Percentiles rank a stretch among this genome's conserved stretches.
phyloP scores from a whole-genome alignment of 2,888 invertebrate genomes.

The Ferdinandea cuprea region DNA sequence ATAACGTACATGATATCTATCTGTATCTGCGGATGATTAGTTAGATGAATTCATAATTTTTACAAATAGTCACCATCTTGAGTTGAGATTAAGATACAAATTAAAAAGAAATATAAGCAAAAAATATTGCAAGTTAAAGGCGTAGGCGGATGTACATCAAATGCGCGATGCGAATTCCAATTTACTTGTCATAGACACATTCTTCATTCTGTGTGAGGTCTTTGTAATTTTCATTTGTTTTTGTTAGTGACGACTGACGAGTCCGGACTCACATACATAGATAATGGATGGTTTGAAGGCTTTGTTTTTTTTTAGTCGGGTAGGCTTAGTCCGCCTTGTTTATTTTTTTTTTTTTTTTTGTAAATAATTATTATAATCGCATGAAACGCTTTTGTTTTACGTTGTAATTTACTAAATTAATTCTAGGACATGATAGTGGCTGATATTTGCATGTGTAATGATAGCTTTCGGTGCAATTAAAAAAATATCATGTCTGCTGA shows the following conservation, averaged over 20 bases:
- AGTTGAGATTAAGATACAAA: too few species aligned
- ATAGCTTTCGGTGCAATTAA: conserved; percentile 12
- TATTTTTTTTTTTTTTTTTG: not conserved
- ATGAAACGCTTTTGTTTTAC: conserved; percentile 25
- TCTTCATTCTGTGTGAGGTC: not conserved
- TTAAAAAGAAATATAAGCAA: too few species aligned
- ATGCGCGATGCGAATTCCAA: conserved; percentile 34
- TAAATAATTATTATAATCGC: conserved; percentile 40
- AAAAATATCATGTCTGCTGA: not conserved
- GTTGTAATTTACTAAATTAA: conserved; percentile 46
- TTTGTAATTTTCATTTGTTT: not conserved
- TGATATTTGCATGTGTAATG: conserved; percentile 59
- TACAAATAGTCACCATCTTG: not conserved
- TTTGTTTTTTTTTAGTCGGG: conserved; percentile 3
- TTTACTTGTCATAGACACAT: conserved; percentile 11
- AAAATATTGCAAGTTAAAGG: not conserved
- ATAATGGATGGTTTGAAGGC: conserved; percentile 22
- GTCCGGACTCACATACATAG: not conserved
- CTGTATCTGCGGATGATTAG: conserved; percentile 20
- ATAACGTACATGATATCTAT: conserved; percentile 34
- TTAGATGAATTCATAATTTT: conserved; percentile 41
- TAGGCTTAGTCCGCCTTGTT: not conserved
- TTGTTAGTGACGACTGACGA: not conserved
- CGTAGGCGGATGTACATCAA: conserved; percentile 8
- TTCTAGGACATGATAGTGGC: conserved; percentile 55